Base-by-base conservation (phyloP, 2,888 invertebrate species). In the Caenorhabditis panamensis region DNA sequence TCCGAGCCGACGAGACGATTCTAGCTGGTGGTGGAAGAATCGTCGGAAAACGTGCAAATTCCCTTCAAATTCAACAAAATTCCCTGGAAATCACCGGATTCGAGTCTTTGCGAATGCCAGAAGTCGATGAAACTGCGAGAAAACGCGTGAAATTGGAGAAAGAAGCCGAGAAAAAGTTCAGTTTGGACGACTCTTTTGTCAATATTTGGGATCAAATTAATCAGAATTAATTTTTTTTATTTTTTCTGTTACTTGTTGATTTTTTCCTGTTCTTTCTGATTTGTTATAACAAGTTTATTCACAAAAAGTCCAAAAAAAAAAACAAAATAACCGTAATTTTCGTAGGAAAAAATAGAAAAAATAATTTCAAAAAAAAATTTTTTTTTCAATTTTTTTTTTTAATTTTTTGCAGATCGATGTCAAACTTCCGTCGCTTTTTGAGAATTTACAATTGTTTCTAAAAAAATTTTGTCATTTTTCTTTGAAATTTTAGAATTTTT, bases 401-500 rank as follows among this genome's bases (percentile, higher is more conserved):
- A n/a, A n/a, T n/a, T n/a, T n/a, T n/a, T n/a, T n/a, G n/a, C n/a
- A n/a, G n/a, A n/a, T n/a, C n/a, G n/a, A n/a, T n/a, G n/a, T n/a
- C n/a, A 79, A 31, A 79, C 79, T 36, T 79, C 79, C 2, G 79
- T 68, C 18, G 79, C 79, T 47, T 73, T 79, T 26, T 68, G 68
- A 13, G 66, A 68, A 37, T 68, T 68, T 22, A 64, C 49, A 22
- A 72, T 72, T 18, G 68, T 47, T 63, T 79, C 79, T 79, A 64
- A 16, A 79, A 79, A 41, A 53, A 44, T 59, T 36, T 31, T 31
- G 4, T 31, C 1, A n/a, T 31, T 51, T 51, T 16, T 13, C 5
- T 9, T 41, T 6, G 41, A 41, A 41, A 41, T 9, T 63, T 47
- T 62, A 9, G 47, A 18, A 16, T 28, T 61, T 58, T 36, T 18